Conservation (phyloP, 2,888 invertebrate genomes). For the Syrista parreyssii region DNA sequence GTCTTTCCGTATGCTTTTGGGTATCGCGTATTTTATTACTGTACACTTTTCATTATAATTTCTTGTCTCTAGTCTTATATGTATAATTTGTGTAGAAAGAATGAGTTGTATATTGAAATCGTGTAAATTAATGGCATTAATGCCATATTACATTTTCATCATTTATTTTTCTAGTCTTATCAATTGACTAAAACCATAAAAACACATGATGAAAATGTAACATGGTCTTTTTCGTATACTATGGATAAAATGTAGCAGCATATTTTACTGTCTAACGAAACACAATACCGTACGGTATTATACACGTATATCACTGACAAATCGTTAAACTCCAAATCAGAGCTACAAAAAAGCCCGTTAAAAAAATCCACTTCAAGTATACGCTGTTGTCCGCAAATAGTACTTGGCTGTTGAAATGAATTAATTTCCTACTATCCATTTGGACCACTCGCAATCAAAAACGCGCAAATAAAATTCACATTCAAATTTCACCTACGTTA, state of each 20-base stretch:
- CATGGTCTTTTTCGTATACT: not conserved
- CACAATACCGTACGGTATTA: no score
- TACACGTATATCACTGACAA: not conserved
- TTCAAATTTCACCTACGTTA: not conserved
- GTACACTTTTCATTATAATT: not conserved
- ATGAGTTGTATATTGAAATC: not conserved
- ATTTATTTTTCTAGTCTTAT: no score
- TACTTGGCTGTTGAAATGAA: not conserved
- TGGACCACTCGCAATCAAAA: not conserved
- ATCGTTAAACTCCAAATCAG: not conserved
- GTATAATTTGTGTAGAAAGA: not conserved
- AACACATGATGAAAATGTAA: not conserved
- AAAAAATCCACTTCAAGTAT: constrained; percentile 7
- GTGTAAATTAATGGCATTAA: not conserved
- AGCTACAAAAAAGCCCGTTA: not conserved
- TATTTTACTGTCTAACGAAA: not conserved
- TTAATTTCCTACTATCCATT: not conserved
- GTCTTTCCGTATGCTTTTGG: not conserved
- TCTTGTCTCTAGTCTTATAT: not conserved
- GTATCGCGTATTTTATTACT: not conserved
- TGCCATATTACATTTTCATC: no score
- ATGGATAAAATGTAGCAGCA: not conserved
- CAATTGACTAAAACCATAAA: not conserved
- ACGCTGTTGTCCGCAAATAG: not conserved
- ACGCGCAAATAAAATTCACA: not conserved